phyloP scores from a whole-genome alignment of 2,888 invertebrate genomes.

The Nephrotoma flavescens region DNA sequence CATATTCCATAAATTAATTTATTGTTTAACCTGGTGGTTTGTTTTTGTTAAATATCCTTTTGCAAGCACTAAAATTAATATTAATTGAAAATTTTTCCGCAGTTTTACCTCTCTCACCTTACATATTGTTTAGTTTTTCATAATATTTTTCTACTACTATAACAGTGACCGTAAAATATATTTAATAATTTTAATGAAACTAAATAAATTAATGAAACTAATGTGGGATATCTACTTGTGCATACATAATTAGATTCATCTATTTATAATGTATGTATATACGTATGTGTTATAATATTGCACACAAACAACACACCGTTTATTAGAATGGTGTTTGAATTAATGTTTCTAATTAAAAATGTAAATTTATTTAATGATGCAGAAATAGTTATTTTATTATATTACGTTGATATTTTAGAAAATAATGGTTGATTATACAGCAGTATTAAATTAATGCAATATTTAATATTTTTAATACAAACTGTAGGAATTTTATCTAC shows the following conservation, averaged over 20 bases:
- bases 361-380: neutral
- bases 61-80: neutral
- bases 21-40: neutral
- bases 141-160: neutral
- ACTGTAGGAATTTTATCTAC: neutral
- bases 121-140: neutral
- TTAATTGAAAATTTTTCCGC: neutral
- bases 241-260: neutral
- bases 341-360: neutral
- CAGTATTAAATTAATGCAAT: neutral
- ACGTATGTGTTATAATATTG: neutral
- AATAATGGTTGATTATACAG: neutral
- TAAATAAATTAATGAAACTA: neutral
- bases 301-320: neutral
- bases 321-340: neutral
- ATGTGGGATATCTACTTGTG: neutral
- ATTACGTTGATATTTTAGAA: too few species aligned
- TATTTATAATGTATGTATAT: neutral
- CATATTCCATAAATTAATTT: neutral
- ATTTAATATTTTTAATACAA: neutral
- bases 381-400: neutral
- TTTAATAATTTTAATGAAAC: neutral
- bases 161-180: neutral
- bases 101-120: neutral
- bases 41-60: neutral